Percentiles rank a stretch among this genome's conserved stretches.
Conservation (phyloP, 2,888 invertebrate species). For the Protula sp. region DNA sequence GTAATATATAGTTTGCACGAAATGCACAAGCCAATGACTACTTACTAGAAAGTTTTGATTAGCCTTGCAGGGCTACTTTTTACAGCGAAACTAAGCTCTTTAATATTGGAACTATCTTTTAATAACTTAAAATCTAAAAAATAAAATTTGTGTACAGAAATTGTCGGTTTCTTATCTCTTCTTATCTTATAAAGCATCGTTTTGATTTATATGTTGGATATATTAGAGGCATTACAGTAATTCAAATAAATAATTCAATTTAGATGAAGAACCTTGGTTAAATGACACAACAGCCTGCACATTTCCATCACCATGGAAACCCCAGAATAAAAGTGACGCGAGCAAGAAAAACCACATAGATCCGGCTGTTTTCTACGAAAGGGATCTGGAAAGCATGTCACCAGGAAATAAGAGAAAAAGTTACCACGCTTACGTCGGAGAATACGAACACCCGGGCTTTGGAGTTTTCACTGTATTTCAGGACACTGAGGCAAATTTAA, state of each 20-base stretch:
- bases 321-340: not conserved
- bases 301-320: constrained; percentile 4
- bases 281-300: constrained; percentile 4
- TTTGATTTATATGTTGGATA: no score
- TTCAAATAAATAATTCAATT: no score
- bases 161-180: not conserved
- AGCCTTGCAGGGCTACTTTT: no score
- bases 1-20: constrained; percentile 1
- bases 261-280: constrained; percentile 7
- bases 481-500: not conserved
- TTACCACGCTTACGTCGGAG: constrained; percentile 14
- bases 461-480: constrained; percentile 14
- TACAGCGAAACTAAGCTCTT: no score
- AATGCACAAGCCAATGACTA: no score
- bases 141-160: not conserved
- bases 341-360: not conserved
- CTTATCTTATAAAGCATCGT: no score
- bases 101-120: no score
- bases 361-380: not conserved
- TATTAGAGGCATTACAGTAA: no score
- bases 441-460: constrained; percentile 17
- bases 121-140: no score
- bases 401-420: no score
- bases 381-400: not conserved
- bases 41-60: no score